A percentile compares a stretch with the other conserved stretches of the same genome.
These are phyloP conservation scores for Peromyscus polionotus DNA, from an alignment of 2,113 vertebrate species.

Conservation along the genomic window DNA sequence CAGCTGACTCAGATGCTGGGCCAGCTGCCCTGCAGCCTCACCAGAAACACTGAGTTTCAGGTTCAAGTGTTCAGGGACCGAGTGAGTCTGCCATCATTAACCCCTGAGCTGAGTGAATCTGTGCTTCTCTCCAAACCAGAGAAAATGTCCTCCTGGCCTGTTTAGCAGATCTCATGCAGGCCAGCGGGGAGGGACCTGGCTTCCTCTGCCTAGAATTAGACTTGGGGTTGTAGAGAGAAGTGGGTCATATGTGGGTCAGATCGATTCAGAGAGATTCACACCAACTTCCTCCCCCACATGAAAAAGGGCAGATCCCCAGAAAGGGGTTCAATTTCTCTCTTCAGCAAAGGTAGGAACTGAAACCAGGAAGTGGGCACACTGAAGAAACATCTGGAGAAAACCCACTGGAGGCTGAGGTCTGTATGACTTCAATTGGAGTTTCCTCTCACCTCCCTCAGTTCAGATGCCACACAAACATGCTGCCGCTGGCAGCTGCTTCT, in stretches of 20 bases:
- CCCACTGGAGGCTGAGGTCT: conserved; percentile 67
- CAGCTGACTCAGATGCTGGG: background rate
- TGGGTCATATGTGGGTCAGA: background rate
- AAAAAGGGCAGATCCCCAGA: background rate
- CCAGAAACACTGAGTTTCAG: background rate
- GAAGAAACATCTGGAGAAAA: conserved; percentile 67
- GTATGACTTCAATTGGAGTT: conserved; percentile 76
- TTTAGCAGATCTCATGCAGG: background rate
- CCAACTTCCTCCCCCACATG: background rate
- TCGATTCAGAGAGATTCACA: conserved; percentile 23
- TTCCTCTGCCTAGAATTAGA: background rate
- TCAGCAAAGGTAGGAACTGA: conserved; percentile 69
- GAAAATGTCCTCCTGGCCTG: background rate
- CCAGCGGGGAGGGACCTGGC: background rate
- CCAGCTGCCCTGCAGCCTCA: too few relatives aligned
- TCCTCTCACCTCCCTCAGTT: background rate
- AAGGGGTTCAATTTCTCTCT: background rate
- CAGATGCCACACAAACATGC: background rate
- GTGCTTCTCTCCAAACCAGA: background rate
- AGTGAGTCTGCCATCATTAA: background rate
- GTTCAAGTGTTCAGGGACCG: background rate
- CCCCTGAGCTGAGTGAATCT: background rate
- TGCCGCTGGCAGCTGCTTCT: background rate
- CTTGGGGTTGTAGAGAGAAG: background rate
- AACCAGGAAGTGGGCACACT: conserved; percentile 72